Conservation (phyloP, 2,113 vertebrate species). For the Centropus bengalensis region DNA sequence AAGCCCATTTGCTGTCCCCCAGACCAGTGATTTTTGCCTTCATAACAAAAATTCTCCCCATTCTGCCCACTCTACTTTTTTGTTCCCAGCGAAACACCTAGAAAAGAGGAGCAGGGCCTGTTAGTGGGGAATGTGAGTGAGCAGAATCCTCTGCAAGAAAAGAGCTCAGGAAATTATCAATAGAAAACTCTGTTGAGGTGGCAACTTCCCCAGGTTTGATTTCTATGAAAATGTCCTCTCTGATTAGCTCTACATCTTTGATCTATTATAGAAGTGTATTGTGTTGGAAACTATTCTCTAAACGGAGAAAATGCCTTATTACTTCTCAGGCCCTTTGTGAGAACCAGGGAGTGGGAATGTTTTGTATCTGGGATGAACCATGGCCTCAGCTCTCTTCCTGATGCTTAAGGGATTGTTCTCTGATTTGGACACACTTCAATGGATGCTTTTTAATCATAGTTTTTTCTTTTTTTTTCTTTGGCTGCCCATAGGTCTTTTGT, state of each 20-base stretch:
- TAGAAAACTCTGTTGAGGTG: neutral
- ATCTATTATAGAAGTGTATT: neutral
- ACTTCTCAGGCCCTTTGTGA: neutral
- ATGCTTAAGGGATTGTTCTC: neutral
- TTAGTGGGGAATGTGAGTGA: neutral
- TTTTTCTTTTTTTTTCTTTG: neutral
- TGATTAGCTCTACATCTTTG: neutral
- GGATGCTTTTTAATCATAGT: neutral
- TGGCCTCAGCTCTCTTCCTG: neutral
- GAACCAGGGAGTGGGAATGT: neutral
- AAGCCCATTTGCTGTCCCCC: neutral
- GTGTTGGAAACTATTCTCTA: slow-evolving; percentile 14
- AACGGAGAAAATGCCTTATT: neutral
- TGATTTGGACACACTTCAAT: slow-evolving; percentile 5
- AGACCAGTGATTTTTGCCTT: neutral
- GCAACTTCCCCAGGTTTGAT: neutral
- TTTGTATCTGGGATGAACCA: neutral
- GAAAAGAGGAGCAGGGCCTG: neutral
- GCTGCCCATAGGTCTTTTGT: neutral
- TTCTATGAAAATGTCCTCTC: neutral
- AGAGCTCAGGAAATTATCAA: slow-evolving; percentile 4
- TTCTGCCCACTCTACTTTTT: neutral
- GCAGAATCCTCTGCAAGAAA: neutral
- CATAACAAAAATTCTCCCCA: neutral
- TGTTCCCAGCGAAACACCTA: neutral